These are phyloP conservation scores for Lasiurus borealis DNA, from an alignment of 2,113 vertebrate species.

Conservation along the genomic window DNA sequence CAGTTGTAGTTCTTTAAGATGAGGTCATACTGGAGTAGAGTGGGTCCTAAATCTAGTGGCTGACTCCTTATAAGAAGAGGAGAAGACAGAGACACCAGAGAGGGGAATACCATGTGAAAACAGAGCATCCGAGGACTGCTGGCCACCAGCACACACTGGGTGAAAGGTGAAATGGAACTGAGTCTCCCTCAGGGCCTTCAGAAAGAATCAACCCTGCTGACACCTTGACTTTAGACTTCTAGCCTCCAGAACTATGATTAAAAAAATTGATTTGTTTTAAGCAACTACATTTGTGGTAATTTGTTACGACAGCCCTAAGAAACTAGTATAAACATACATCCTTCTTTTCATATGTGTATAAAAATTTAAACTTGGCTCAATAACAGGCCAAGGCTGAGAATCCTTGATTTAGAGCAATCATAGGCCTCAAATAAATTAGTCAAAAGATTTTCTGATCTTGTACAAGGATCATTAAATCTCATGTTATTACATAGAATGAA, in stretches of 20 bases:
- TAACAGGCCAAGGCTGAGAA: neutral
- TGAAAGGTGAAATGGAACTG: accelerated
- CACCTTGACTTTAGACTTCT: neutral
- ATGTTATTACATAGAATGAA: neutral
- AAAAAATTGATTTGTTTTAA: neutral
- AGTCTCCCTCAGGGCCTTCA: neutral
- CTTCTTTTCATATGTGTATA: neutral
- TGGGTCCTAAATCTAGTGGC: neutral
- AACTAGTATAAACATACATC: neutral
- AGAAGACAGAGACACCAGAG: too few relatives aligned
- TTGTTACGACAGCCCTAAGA: neutral
- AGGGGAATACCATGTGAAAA: neutral
- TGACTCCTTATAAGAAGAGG: neutral
- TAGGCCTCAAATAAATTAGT: constrained; percentile 26
- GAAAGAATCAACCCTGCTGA: neutral
- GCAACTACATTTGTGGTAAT: neutral
- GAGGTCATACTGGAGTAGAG: neutral
- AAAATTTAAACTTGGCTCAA: neutral
- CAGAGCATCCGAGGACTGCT: neutral
- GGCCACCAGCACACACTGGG: too few relatives aligned
- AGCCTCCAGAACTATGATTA: neutral
- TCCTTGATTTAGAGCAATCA: constrained; percentile 24
- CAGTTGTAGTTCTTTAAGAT: neutral
- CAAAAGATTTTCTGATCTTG: constrained; percentile 20
- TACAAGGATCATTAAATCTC: constrained; percentile 19